Evolutionary conservation across 2,797 vertebrate genomes (phyloP), one percentile per base, ranked within the genome.

Genomic region (Acanthornis magna): DNA sequence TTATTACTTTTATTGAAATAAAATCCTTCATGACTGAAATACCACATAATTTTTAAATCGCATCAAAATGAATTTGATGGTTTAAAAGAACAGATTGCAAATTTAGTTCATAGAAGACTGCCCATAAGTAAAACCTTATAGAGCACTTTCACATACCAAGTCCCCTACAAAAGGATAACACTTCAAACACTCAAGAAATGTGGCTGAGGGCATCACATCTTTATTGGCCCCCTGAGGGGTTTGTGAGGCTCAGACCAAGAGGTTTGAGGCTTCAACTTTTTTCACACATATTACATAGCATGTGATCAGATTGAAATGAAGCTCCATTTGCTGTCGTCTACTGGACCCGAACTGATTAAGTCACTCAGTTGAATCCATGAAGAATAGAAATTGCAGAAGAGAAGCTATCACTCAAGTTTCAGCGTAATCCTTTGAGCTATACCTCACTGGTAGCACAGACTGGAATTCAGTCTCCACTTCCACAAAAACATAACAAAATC

Each of bases 1-100:
- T 90, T 92, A 90, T 92, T 96, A 86, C 93, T 95, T 95, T 91
- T 88, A 95, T 88, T 94, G 96, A 95, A 95, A 83, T 71, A 85
- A 95, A 89, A 84, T 77, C 54, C 54, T 91, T 82, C 47, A 66
- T 81, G 94, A 55, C 61, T 93, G 72, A 96, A 97, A 95, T 86
- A 86, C 75, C 89, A 79, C 51, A 27, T 84, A 89, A 91, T 96
- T 97, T 85, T 84, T 89, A 84, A 97, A 95, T 93, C 78, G 20
- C 76, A 82, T 92, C 86, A 89, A 89, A 97, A 96, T 80, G 53
- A 93, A 91, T 88, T 90, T 92, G 80, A 54, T 71, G 19, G 13
- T 87, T 95, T 95, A 72, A 96, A 90, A 94, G 67, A 91, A 71
- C 10, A 84, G 58, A 86, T 61, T 71, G 22, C 26, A 94, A 79